Base-by-base conservation (phyloP, 2,797 vertebrate genomes). In the Acestrorhynchus altus region DNA sequence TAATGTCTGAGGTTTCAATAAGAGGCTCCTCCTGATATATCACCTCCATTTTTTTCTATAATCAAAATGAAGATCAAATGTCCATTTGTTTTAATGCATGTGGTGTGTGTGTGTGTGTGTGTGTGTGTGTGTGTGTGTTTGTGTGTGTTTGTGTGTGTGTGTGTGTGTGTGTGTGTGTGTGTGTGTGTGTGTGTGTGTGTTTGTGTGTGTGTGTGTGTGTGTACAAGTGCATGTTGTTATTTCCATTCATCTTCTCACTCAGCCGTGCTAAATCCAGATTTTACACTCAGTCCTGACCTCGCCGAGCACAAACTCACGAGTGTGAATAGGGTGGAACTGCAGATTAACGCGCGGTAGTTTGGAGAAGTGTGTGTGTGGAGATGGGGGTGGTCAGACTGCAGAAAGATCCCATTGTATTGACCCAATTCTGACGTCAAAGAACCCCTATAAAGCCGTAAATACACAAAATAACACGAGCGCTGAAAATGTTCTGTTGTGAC, bases 361-460 rank as follows among this genome's bases (percentile, higher is more conserved):
- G 83, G 83, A 95, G 96, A 57, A 87, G 91, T 93, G 90, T 92
- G 89, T 90, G 90, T 93, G 18, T 63, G 52, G 88, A 90, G 85
- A 90, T 93, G 92, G 94, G 93, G 94, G 91, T 93, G 94, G 92
- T 87, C 88, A 78, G 85, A 81, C 89, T 83, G 83, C 89, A 96
- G 94, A 93, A 96, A 95, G 89, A 77, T 74, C 88, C 85, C 87
- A 94, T 95, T 96, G 96, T 97, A 90, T 93, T 88, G 89, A 87
- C 86, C 91, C 89, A 90, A 93, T 89, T 90, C 91, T 96, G 93
- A 96, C 94, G 93, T 98, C 95, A 97, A 94, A 93, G 93, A 91
- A 84, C 80, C 73, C 85, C 90, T 79, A 83, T 71, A 85, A 92
- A 92, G 86, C 83, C 88, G 91, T 89, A 92, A 92, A 94, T 94